Percentiles rank a stretch among this genome's conserved stretches.
phyloP scores from a whole-genome alignment of 2,797 vertebrate genomes.

The Melopsittacus undulatus region DNA sequence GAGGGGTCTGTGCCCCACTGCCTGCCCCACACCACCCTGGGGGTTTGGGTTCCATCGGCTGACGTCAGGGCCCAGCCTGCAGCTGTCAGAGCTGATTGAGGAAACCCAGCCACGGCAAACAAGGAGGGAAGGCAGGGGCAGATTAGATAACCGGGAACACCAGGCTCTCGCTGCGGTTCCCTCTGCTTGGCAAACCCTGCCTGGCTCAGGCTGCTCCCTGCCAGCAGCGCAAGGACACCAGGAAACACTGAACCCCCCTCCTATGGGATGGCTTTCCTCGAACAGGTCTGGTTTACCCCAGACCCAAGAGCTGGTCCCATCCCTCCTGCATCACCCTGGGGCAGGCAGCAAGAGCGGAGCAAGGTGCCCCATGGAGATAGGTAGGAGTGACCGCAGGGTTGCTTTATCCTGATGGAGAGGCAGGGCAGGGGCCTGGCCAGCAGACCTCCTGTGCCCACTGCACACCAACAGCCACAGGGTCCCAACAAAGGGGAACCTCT shows the following conservation, averaged over 20 bases:
- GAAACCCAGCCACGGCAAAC: slow-evolving; percentile 47
- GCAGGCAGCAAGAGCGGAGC: neutral
- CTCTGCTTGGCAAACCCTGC: neutral
- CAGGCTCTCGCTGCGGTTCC: neutral
- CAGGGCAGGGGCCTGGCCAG: neutral
- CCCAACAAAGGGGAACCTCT: neutral
- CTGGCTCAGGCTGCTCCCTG: neutral
- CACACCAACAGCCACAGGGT: accelerated
- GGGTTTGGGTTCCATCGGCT: neutral
- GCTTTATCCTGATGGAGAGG: neutral
- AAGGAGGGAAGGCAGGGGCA: neutral
- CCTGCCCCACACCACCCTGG: neutral
- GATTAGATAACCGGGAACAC: slow-evolving; percentile 58
- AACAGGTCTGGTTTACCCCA: neutral
- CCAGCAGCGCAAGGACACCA: neutral
- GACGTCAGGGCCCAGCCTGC: slow-evolving; percentile 56
- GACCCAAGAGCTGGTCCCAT: accelerated
- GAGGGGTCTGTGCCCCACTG: accelerated
- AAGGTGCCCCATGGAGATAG: accelerated
- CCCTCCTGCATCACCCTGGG: neutral
- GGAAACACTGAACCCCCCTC: neutral
- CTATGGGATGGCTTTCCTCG: accelerated
- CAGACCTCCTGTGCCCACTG: neutral
- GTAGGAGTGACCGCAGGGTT: neutral
- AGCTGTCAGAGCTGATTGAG: slow-evolving; percentile 70